Evolutionary conservation across 1,140 invertebrate genomes (phyloP), one percentile per base, ranked within the genome.

Genomic region (Hydropsyche tenuis): DNA sequence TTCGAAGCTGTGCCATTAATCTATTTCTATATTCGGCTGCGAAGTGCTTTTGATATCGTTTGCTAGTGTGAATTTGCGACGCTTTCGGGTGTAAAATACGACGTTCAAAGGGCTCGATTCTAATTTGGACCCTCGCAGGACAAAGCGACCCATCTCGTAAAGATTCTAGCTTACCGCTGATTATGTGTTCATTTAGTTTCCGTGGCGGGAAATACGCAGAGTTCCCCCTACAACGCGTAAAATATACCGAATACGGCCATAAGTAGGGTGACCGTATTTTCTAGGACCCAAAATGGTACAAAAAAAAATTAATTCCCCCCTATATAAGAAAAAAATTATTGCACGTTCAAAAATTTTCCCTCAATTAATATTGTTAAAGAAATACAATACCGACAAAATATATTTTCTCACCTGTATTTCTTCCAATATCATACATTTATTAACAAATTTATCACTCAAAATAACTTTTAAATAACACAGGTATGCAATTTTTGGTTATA

Each of bases 141-240:
- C 45, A 22, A 30, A 45, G 62, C 30, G 48, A 37, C 25, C n/a
- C 30, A 9, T 4, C 42, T 53, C 27, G 23, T 62, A 45, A 46
- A 43, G 66, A 30, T 60, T 73, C 69, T 46, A 70, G 46, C 27
- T 25, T 14, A 23, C 53, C 27, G 27, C 66, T 64, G 73, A 70
- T 74, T 62, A 70, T 60, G 73, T 74, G 73, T 74, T 74, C 73
- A 74, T 74, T 74, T 69, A 48, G 65, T 56, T 42, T n/a, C n/a
- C n/a, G 43, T 62, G 73, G 60, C 46, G 62, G 16, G 60, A 23
- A 25, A 23, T n/a, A 2, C n/a, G 60, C 1, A 20, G 4, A n/a
- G n/a, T n/a, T n/a, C n/a, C n/a, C n/a, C n/a, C n/a, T n/a, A n/a
- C n/a, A n/a, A n/a, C 23, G 56, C 20, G 20, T 6, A 60, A 60